Conservation (phyloP, 2,888 invertebrate species). For the Acholoe squamosa region DNA sequence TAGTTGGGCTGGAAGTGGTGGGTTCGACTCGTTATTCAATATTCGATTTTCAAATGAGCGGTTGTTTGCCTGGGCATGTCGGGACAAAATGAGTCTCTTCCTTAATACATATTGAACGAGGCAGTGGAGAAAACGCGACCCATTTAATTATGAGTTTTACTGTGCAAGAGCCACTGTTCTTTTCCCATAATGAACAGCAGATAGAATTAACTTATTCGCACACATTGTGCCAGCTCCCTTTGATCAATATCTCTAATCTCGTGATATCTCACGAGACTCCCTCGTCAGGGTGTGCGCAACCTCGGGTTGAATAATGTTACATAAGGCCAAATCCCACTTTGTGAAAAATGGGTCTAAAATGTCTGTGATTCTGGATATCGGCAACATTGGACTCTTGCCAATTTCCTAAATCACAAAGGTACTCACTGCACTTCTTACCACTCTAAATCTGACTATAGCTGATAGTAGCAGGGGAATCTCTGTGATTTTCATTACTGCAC, state of each 20-base stretch:
- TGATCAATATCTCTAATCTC: constrained; percentile 23
- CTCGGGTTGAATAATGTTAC: too few species aligned
- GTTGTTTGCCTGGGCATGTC: background rate
- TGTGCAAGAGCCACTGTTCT: background rate
- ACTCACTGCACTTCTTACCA: too few species aligned
- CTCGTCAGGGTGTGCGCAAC: too few species aligned
- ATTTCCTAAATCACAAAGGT: too few species aligned
- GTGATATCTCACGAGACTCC: background rate
- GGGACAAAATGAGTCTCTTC: background rate
- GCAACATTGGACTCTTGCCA: too few species aligned
- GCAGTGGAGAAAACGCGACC: background rate
- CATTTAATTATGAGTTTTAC: constrained; percentile 30
- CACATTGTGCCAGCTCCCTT: background rate
- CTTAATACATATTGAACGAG: constrained; percentile 39
- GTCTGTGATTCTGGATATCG: too few species aligned
- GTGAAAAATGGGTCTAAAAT: too few species aligned
- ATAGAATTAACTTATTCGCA: constrained; percentile 10
- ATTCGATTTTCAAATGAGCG: constrained; percentile 28
- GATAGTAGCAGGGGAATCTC: too few species aligned
- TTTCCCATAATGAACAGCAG: background rate
- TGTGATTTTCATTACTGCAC: too few species aligned
- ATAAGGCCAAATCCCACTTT: too few species aligned
- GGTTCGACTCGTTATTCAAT: background rate
- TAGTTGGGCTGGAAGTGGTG: background rate
- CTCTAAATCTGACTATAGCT: too few species aligned